Percentiles rank a stretch among this genome's conserved stretches.
Conservation (phyloP, 2,797 vertebrate species). For the Bovichtus variegatus region DNA sequence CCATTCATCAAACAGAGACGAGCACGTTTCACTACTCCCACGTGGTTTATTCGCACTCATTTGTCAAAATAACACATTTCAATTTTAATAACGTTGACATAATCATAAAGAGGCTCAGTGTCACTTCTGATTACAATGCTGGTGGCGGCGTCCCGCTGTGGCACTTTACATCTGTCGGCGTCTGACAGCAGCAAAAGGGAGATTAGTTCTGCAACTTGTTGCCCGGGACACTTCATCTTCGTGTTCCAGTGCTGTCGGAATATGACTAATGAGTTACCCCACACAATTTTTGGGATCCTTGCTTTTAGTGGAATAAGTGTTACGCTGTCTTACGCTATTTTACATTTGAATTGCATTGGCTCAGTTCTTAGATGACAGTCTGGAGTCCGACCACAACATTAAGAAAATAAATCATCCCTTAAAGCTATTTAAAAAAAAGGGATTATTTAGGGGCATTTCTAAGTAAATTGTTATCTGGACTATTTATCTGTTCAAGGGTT, state of each 20-base stretch:
- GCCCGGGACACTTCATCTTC: constrained; percentile 9
- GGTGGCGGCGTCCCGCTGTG: constrained; percentile 28
- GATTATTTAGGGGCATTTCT: neutral
- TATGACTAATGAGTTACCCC: neutral
- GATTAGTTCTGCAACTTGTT: constrained; percentile 51
- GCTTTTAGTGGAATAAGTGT: neutral
- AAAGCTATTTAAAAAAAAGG: neutral
- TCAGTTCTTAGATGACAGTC: neutral
- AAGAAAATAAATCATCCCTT: neutral
- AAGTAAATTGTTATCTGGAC: too few relatives aligned
- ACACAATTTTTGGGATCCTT: neutral
- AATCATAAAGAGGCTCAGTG: constrained; percentile 51
- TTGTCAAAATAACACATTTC: constrained; percentile 59
- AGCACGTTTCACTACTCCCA: constrained; percentile 7
- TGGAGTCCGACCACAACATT: neutral
- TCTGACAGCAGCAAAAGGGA: constrained; percentile 51
- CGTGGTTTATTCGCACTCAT: constrained; percentile 16
- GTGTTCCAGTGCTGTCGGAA: neutral
- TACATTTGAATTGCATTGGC: neutral
- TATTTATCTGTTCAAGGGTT: neutral
- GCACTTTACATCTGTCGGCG: constrained; percentile 29
- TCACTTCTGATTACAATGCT: constrained; percentile 57
- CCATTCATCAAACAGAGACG: constrained; percentile 26
- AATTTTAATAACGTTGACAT: constrained; percentile 55
- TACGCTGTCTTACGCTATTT: neutral